Evolutionary conservation across 1,140 invertebrate species (phyloP).

Genomic region (Apis dorsata): DNA sequence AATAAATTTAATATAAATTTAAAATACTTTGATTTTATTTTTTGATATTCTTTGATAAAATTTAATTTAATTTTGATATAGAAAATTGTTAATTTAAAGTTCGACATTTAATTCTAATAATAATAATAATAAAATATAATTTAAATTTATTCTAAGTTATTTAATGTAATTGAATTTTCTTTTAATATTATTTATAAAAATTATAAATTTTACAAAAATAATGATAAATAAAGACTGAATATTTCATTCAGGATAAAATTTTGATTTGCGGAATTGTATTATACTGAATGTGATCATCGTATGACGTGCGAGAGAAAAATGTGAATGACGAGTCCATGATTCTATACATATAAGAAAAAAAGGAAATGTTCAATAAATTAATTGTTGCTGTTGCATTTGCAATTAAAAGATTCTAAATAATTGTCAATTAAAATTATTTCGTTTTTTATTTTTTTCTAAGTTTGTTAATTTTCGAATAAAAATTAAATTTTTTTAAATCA

Average conservation of each 20-base stretch:
- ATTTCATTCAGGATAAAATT: slow-evolving; percentile 16
- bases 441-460: neutral
- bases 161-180: neutral
- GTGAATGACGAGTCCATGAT: slow-evolving; percentile 29
- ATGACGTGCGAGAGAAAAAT: slow-evolving; percentile 28
- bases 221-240: neutral
- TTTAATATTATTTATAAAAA: neutral
- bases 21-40: neutral
- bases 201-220: slow-evolving; percentile 16
- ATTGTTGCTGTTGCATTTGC: neutral
- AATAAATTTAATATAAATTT: neutral
- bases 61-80: neutral
- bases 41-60: no score
- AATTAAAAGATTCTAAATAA: neutral
- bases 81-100: neutral
- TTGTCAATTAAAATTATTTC: neutral
- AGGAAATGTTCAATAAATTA: slow-evolving; percentile 26
- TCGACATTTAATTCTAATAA: neutral
- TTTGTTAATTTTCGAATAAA: neutral
- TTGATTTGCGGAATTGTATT: neutral
- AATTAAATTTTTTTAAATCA: neutral
- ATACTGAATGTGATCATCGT: slow-evolving; percentile 19
- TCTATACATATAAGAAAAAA: neutral
- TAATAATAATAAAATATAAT: neutral
- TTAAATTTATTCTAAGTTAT: neutral